These are phyloP conservation scores for Trachelus iudaicus DNA, from an alignment of 2,888 invertebrate genomes.

Conservation along the genomic window DNA sequence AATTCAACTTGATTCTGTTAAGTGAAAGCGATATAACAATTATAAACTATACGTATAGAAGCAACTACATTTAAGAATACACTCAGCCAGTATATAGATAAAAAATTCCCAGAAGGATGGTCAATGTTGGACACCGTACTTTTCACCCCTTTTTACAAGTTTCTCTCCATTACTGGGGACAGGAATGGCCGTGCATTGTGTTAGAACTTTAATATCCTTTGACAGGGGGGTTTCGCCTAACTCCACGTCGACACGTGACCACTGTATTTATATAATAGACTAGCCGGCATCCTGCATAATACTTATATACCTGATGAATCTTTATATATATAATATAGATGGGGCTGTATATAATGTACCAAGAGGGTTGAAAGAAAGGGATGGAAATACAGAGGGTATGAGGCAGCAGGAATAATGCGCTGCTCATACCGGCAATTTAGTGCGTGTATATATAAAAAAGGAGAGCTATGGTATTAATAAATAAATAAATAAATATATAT, in stretches of 20 bases:
- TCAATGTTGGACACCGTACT: neutral
- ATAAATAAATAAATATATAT: neutral
- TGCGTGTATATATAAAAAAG: neutral
- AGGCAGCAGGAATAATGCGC: neutral
- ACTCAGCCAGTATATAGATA: neutral
- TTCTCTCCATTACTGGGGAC: neutral
- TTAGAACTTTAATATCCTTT: constrained; percentile 61
- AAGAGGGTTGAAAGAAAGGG: neutral
- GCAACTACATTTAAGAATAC: neutral
- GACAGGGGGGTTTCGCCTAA: constrained; percentile 37
- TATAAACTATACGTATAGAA: neutral
- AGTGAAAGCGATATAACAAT: neutral
- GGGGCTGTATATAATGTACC: neutral
- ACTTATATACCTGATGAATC: neutral
- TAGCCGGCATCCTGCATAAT: constrained; percentile 5
- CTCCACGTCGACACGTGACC: constrained; percentile 51
- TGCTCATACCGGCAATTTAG: neutral
- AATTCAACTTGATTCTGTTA: neutral
- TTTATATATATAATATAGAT: neutral
- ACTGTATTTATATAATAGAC: constrained; percentile 28
- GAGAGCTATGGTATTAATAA: neutral
- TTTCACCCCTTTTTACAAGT: neutral
- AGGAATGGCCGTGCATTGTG: constrained; percentile 32
- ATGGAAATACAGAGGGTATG: neutral
- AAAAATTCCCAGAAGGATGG: neutral